phyloP scores from a whole-genome alignment of 1,140 invertebrate species.

The Zeugodacus cucurbitae region DNA sequence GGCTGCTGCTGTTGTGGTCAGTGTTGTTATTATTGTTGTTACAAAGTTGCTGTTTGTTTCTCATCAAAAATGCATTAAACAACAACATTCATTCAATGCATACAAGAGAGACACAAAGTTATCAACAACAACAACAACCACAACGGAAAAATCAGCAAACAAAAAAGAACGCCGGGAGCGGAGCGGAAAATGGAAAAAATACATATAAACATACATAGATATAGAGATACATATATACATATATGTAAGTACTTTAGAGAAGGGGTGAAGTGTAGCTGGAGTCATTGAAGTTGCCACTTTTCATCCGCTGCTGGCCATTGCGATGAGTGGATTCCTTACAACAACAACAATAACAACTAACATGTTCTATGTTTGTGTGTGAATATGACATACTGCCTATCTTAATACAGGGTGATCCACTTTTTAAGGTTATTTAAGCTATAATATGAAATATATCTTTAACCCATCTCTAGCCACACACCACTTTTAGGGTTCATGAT shows the following conservation, averaged over 20 bases:
- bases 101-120: background rate
- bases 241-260: background rate
- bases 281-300: background rate
- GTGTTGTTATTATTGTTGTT: background rate
- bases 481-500: too few relatives aligned
- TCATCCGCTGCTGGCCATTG: background rate
- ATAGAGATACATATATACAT: background rate
- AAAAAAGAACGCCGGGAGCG: background rate
- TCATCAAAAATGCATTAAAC: conserved; percentile 40
- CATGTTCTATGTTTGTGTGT: background rate
- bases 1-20: background rate
- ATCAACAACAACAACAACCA: background rate
- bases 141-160: background rate
- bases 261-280: background rate
- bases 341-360: background rate
- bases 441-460: too few relatives aligned
- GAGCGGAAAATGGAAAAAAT: background rate
- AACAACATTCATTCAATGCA: background rate
- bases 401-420: too few relatives aligned
- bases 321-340: background rate
- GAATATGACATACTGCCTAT: too few relatives aligned
- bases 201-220: background rate
- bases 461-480: too few relatives aligned
- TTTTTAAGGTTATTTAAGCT: too few relatives aligned
- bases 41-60: background rate